A percentile compares a stretch with the other conserved stretches of the same genome.
These are phyloP conservation scores for Anorthoa munda DNA, from an alignment of 2,888 invertebrate species.

Conservation along the genomic window DNA sequence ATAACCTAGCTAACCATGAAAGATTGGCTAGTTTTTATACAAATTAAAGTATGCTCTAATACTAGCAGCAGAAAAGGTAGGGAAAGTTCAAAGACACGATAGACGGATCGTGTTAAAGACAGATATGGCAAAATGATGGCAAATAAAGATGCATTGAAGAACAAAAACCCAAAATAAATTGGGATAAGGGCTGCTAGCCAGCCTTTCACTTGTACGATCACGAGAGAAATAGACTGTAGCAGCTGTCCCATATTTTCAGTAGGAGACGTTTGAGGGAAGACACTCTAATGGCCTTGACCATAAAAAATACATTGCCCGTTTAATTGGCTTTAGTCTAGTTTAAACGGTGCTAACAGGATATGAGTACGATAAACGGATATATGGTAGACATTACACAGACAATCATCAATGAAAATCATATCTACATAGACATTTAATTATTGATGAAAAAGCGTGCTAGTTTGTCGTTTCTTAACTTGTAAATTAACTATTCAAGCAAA, in stretches of 20 bases:
- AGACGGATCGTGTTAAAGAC: no score
- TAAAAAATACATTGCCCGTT: neutral
- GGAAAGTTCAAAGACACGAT: no score
- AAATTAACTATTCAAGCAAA: neutral
- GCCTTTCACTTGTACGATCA: neutral
- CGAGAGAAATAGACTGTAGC: neutral
- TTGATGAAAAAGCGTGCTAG: neutral
- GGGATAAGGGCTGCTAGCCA: no score
- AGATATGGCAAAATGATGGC: no score
- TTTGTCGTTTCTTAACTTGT: neutral
- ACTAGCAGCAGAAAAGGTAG: no score
- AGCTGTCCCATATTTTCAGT: neutral
- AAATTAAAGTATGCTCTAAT: no score
- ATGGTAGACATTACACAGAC: conserved; percentile 3
- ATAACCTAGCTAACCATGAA: no score
- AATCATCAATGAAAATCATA: conserved; percentile 1
- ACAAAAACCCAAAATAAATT: no score
- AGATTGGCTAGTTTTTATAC: no score
- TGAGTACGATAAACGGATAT: neutral
- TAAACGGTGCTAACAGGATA: conserved; percentile 1
- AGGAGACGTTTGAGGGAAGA: neutral
- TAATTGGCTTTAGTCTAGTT: neutral
- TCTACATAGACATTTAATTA: neutral
- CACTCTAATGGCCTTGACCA: neutral
- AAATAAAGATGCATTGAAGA: no score